phyloP scores from a whole-genome alignment of 2,113 vertebrate species.

The Apteryx owenii region DNA sequence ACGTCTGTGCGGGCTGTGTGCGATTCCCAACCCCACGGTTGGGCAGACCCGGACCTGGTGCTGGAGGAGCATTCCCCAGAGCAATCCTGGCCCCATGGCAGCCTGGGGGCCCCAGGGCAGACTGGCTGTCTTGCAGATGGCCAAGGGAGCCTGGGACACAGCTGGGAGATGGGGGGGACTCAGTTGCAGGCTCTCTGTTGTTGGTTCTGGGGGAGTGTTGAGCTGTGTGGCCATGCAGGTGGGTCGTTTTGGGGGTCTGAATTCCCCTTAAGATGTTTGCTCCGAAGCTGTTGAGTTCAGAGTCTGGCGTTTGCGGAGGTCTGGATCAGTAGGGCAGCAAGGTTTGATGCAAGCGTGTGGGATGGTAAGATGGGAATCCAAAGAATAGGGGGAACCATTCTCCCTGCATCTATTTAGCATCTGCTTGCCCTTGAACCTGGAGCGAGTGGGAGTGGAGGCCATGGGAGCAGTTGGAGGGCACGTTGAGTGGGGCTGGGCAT shows the following conservation, averaged over 20 bases:
- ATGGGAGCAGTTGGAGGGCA: fast-evolving
- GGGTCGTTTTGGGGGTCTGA: neutral
- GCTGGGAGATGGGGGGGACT: neutral
- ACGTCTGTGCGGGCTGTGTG: neutral
- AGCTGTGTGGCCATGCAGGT: neutral
- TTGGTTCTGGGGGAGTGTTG: neutral
- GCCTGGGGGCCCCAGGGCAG: neutral
- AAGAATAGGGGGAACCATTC: fast-evolving
- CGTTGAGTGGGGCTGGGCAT: fast-evolving
- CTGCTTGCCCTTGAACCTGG: neutral
- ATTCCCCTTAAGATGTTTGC: neutral
- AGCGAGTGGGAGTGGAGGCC: neutral
- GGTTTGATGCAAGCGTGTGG: neutral
- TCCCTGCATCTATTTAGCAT: neutral
- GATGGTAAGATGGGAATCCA: neutral
- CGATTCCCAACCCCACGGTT: fast-evolving
- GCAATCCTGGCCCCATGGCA: fast-evolving
- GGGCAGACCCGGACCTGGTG: neutral
- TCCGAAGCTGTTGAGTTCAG: neutral
- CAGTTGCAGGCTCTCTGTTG: neutral
- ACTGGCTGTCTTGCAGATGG: neutral
- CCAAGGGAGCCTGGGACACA: neutral
- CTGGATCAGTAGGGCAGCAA: neutral
- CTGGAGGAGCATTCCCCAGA: fast-evolving
- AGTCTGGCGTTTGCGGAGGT: neutral